phyloP scores from a whole-genome alignment of 2,113 vertebrate genomes.

The Acanthisitta chloris region DNA sequence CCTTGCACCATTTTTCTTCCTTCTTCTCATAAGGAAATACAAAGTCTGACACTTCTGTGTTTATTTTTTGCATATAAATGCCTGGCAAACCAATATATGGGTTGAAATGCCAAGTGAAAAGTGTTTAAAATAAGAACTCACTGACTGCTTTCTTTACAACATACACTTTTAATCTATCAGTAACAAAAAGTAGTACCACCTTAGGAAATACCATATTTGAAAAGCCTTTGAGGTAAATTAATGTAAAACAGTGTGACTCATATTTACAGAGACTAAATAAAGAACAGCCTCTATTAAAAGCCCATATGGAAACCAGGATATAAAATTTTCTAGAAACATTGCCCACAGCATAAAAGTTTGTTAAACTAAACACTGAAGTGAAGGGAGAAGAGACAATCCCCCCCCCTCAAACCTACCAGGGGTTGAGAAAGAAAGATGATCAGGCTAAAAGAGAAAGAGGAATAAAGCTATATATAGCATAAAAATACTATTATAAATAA shows the following conservation, averaged over 20 bases:
- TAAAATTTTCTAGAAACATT: not conserved
- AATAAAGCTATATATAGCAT: not conserved
- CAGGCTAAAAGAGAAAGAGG: not conserved
- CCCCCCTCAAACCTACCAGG: accelerated
- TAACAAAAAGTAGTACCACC: not conserved
- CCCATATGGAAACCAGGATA: not conserved
- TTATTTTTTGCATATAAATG: constrained; percentile 14
- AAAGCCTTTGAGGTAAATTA: not conserved
- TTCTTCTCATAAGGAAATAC: not conserved
- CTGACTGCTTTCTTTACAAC: not conserved
- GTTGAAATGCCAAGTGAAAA: not conserved
- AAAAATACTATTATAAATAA: not conserved
- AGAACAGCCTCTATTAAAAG: not conserved
- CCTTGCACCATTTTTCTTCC: not conserved
- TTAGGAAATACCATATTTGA: not conserved
- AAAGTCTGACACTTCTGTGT: not conserved
- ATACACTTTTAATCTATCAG: not conserved
- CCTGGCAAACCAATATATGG: not conserved
- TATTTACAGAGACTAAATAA: not conserved
- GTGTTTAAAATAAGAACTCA: constrained; percentile 21
- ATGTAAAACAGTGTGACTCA: not conserved
- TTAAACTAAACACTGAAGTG: not conserved
- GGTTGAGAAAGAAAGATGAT: not conserved
- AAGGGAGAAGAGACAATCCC: not conserved
- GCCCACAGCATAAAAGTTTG: not conserved